phyloP scores from a whole-genome alignment of 2,888 invertebrate species.

The Alloplasta piceator region DNA sequence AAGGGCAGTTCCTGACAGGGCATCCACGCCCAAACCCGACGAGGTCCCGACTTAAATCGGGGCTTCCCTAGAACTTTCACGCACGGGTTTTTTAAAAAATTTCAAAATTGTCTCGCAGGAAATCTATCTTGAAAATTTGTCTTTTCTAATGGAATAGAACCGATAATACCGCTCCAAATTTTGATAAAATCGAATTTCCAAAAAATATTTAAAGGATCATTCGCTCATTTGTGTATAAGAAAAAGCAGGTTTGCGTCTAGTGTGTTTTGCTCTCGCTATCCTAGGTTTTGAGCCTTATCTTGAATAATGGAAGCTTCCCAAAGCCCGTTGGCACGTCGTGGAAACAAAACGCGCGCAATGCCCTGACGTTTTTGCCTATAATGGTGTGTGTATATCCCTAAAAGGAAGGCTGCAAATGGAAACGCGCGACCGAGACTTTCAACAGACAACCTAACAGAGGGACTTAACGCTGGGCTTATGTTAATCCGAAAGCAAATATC shows the following conservation, averaged over 20 bases:
- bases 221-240: background rate
- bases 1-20: too few relatives aligned
- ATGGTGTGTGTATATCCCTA: constrained; percentile 10
- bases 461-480: constrained; percentile 56
- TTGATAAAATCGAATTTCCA: too few relatives aligned
- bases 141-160: too few relatives aligned
- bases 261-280: constrained; percentile 28
- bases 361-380: constrained; percentile 60
- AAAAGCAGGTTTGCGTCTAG: constrained; percentile 36
- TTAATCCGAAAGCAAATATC: constrained; percentile 51
- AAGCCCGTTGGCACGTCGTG: constrained; percentile 46
- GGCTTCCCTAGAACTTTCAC: too few relatives aligned
- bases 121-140: too few relatives aligned
- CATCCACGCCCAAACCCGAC: too few relatives aligned
- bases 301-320: constrained; percentile 62
- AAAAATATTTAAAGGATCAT: too few relatives aligned
- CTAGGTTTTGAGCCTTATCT: constrained; percentile 48
- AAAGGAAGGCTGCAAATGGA: background rate
- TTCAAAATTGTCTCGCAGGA: too few relatives aligned
- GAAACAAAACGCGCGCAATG: constrained; percentile 32
- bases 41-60: too few relatives aligned
- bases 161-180: too few relatives aligned
- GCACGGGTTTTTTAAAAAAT: too few relatives aligned
- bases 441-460: constrained; percentile 39
- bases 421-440: constrained; percentile 37